These are phyloP conservation scores for Thera obeliscata DNA, from an alignment of 2,888 invertebrate genomes.

Conservation along the genomic window DNA sequence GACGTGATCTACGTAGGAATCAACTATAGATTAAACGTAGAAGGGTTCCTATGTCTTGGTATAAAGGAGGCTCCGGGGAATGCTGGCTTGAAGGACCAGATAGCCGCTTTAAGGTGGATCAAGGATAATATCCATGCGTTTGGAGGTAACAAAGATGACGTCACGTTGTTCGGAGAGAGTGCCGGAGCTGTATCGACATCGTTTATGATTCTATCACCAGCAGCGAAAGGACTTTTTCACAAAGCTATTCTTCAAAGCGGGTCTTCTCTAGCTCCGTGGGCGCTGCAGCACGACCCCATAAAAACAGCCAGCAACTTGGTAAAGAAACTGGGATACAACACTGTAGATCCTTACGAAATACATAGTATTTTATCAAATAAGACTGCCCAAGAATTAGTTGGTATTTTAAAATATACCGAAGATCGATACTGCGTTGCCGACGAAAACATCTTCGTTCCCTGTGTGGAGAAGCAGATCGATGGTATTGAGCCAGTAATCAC, in stretches of 20 bases:
- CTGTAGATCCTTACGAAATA: constrained; percentile 67
- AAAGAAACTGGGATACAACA: constrained; percentile 67
- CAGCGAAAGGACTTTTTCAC: constrained; percentile 71
- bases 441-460: constrained; percentile 69
- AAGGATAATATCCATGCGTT: constrained; percentile 69
- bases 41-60: constrained; percentile 86
- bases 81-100: constrained; percentile 84
- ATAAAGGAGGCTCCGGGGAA: constrained; percentile 87
- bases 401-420: constrained; percentile 61
- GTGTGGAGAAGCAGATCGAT: constrained; percentile 67
- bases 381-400: constrained; percentile 62
- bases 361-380: constrained; percentile 64
- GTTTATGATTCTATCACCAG: constrained; percentile 64
- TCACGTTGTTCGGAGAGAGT: constrained; percentile 77
- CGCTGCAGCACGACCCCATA: constrained; percentile 68
- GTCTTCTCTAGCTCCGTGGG: constrained; percentile 72
- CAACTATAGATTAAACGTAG: constrained; percentile 84
- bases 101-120: constrained; percentile 74
- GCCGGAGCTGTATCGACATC: constrained; percentile 76
- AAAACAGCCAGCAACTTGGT: constrained; percentile 64
- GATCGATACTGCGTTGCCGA: constrained; percentile 68
- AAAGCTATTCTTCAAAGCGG: constrained; percentile 75
- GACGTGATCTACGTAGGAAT: constrained; percentile 85
- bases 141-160: constrained; percentile 71
- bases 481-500: constrained; percentile 69